Percentiles rank a stretch among this genome's conserved stretches.
These are phyloP conservation scores for Belonocnema kinseyi DNA, from an alignment of 1,140 invertebrate species.

Conservation along the genomic window DNA sequence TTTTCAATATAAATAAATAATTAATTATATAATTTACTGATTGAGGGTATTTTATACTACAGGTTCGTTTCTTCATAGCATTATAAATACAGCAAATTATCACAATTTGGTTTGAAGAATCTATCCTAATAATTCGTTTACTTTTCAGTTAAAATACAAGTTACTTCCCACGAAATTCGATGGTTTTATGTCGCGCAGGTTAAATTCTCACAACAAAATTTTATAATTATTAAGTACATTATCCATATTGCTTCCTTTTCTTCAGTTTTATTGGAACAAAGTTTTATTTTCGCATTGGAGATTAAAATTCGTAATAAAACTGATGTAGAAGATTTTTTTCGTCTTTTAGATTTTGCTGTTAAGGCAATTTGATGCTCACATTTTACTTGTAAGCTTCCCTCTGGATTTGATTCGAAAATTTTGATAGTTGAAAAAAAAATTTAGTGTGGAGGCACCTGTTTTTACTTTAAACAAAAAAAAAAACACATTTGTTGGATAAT, in stretches of 20 bases:
- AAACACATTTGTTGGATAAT: no score
- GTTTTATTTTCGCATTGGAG: not conserved
- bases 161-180: not conserved
- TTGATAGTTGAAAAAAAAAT: no score
- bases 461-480: not conserved
- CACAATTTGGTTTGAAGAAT: slow-evolving; percentile 5
- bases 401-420: no score
- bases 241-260: not conserved
- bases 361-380: no score
- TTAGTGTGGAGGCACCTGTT: not conserved
- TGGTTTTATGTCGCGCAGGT: not conserved
- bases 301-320: no score
- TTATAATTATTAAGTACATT: not conserved
- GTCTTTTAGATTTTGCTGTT: no score
- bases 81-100: slow-evolving; percentile 16
- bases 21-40: no score
- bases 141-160: slow-evolving; percentile 22
- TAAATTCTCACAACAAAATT: not conserved
- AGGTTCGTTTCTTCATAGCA: not conserved
- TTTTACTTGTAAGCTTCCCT: no score
- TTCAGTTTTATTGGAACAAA: not conserved
- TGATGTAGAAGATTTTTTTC: no score
- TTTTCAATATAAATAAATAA: no score
- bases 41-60: no score
- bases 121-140: not conserved